Conservation (phyloP, 2,888 invertebrate genomes). For the Unio pictorum region DNA sequence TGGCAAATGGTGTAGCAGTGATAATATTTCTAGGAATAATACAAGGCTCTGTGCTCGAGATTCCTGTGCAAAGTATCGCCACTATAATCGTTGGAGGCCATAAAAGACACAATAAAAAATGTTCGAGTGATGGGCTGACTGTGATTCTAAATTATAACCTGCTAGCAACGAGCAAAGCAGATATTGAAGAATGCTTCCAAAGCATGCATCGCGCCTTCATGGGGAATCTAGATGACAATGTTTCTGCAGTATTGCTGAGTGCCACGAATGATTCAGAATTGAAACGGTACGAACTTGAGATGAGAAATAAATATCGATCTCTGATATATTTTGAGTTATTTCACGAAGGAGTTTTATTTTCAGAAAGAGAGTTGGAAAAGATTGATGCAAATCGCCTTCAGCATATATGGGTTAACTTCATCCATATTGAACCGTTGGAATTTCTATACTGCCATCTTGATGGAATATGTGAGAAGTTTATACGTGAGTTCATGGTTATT, state of each 20-base stretch:
- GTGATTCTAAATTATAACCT: constrained; percentile 24
- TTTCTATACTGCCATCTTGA: constrained; percentile 9
- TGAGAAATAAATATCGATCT: constrained; percentile 16
- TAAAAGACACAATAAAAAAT: background rate
- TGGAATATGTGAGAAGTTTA: constrained; percentile 4
- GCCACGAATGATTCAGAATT: constrained; percentile 11
- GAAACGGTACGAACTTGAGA: constrained; percentile 9
- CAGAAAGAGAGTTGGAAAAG: background rate
- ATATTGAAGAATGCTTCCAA: constrained; percentile 17
- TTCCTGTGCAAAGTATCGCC: background rate
- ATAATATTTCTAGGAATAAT: background rate
- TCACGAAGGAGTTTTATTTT: constrained; percentile 8
- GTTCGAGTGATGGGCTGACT: background rate
- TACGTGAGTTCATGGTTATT: constrained; percentile 24
- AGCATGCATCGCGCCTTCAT: constrained; percentile 21
- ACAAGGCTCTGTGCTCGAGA: constrained; percentile 2
- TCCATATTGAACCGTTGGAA: background rate
- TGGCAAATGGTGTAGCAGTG: constrained; percentile 3
- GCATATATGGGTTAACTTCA: constrained; percentile 14
- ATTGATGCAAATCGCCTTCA: constrained; percentile 7
- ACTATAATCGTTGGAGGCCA: constrained; percentile 2
- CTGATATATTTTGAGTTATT: constrained; percentile 8
- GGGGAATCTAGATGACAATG: constrained; percentile 13
- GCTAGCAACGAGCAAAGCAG: constrained; percentile 14
- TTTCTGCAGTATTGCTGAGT: constrained; percentile 19